Base-by-base conservation (phyloP, 2,888 invertebrate genomes). In the Pemphredon lugubris region DNA sequence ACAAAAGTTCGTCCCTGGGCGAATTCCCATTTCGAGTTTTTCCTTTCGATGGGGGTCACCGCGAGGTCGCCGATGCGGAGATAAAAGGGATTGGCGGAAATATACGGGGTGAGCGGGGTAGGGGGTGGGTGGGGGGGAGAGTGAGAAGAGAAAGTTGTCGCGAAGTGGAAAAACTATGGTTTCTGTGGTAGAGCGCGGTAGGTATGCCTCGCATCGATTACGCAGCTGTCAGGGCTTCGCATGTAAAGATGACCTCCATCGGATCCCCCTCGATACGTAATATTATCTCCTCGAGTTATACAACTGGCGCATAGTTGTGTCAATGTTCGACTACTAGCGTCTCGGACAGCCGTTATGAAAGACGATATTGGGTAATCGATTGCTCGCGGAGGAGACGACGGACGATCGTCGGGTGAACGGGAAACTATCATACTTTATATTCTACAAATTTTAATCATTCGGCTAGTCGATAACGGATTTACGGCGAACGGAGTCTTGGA, bases 361-460 rank as follows among this genome's bases (percentile, higher is more conserved):
- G 68, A 60, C 59, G 75, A 75, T 81, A 73, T 79, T 81, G 64
- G 61, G 50, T 73, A 79, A 81, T 79, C 81, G 75, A 75, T 79
- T 67, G 58, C 58, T 44, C 50, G 23, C 23, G 13, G 40, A 48
- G 23, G n/a, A 53, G 30, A 60, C 13, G 45, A 14, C 26, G 47
- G 47, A 9, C 53, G 21, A 23, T n/a, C 42, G 6, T 20, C 51
- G 44, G 34, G 26, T 53, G 42, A 3, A 18, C 34, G 42, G n/a
- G 47, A 67, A 45, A 23, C 61, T 70, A 18, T 40, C 11, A 5
- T 5, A 40, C 4, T n/a, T n/a, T n/a, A n/a, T n/a, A 5, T 5
- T 40, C 9, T 16, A 7, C 9, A 4, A n/a, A n/a, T n/a, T n/a
- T 16, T 40, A 40, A 16, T 40, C 5, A 14, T 7, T 40, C 16